These are phyloP conservation scores for Lepas anatifera DNA, from an alignment of 2,888 invertebrate genomes.

Conservation along the genomic window DNA sequence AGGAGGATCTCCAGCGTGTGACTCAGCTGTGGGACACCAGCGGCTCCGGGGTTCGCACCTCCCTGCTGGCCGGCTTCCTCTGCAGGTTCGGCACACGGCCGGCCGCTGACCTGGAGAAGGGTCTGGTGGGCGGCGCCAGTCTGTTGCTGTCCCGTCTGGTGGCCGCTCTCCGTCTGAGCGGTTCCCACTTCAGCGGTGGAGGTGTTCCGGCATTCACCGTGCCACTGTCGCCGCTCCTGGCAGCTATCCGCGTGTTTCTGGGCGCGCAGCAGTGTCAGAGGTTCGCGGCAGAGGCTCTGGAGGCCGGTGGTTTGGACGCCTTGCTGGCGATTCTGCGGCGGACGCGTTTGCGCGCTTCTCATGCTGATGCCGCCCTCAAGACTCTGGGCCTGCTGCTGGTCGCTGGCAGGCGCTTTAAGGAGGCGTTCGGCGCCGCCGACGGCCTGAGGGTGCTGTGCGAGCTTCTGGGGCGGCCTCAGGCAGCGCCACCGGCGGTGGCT, in stretches of 20 bases:
- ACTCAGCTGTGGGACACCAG: background rate
- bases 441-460: background rate
- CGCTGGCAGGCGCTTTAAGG: background rate
- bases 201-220: background rate
- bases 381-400: background rate
- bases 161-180: background rate
- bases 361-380: background rate
- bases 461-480: background rate
- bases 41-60: background rate
- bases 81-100: background rate
- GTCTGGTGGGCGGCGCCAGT: background rate
- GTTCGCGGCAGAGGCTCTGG: background rate
- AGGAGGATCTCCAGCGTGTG: background rate
- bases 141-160: background rate
- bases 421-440: background rate
- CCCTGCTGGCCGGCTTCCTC: background rate
- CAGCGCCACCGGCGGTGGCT: background rate
- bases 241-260: background rate
- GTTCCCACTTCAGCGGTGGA: background rate
- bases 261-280: background rate
- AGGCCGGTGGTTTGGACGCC: background rate
- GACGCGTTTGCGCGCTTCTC: background rate
- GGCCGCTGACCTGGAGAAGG: background rate
- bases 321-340: background rate
- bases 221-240: slow-evolving; percentile 2